Evolutionary conservation across 1,140 invertebrate species (phyloP).

Genomic region (Telenomus remus): DNA sequence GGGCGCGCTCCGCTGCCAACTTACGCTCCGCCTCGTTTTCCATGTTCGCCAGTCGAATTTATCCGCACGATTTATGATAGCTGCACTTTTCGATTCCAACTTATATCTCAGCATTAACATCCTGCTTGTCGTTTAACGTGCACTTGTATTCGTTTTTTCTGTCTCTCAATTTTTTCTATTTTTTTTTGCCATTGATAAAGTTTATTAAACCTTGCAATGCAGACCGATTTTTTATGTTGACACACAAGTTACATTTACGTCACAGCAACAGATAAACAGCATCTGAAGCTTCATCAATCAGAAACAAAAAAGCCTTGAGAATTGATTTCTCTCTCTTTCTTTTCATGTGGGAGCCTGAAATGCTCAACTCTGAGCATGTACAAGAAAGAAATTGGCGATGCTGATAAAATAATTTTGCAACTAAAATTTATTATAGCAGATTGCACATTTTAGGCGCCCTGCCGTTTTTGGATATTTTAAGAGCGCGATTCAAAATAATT

Average conservation of each 20-base stretch:
- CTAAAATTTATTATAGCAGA: slow-evolving; percentile 67
- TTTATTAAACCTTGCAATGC: background rate
- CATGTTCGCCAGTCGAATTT: slow-evolving; percentile 47
- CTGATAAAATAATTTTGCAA: slow-evolving; percentile 59
- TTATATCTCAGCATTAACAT: slow-evolving; percentile 19
- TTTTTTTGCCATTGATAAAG: slow-evolving; percentile 11
- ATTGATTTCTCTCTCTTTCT: background rate
- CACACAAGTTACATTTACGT: too few species aligned
- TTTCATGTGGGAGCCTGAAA: too few species aligned
- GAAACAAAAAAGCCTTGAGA: too few species aligned
- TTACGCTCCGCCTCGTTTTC: slow-evolving; percentile 39
- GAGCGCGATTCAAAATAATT: slow-evolving; percentile 66
- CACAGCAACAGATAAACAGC: too few species aligned
- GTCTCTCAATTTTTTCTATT: too few species aligned
- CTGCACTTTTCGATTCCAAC: slow-evolving; percentile 40
- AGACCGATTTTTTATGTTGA: too few species aligned
- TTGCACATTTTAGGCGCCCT: slow-evolving; percentile 64
- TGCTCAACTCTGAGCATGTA: too few species aligned
- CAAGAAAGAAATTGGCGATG: slow-evolving; percentile 48
- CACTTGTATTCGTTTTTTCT: slow-evolving; percentile 28
- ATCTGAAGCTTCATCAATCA: too few species aligned
- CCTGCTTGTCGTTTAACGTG: slow-evolving; percentile 20
- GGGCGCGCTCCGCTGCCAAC: slow-evolving; percentile 42
- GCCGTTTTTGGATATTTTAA: slow-evolving; percentile 61
- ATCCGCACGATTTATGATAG: slow-evolving; percentile 49